A percentile compares a stretch with the other conserved stretches of the same genome.
Evolutionary conservation across 2,113 vertebrate species (phyloP).

Genomic region (Rallus limicola): DNA sequence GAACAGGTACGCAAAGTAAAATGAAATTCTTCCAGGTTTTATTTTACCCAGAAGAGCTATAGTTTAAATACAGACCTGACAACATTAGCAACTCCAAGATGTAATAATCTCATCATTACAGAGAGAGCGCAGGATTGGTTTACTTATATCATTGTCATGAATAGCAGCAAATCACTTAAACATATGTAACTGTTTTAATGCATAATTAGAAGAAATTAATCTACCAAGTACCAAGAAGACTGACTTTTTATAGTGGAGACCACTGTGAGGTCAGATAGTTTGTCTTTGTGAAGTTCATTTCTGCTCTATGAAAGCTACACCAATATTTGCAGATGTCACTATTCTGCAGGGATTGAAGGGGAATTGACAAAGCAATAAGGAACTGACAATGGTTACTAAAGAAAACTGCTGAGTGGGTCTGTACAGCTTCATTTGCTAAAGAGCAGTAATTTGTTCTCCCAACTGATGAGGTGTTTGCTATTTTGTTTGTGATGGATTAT

Average conservation of each 20-base stretch:
- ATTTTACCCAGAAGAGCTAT: neutral
- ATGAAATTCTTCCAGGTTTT: neutral
- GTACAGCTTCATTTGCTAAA: neutral
- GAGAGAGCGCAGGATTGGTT: neutral
- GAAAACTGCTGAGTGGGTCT: neutral
- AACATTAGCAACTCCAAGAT: neutral
- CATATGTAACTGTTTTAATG: neutral
- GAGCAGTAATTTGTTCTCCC: neutral
- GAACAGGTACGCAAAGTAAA: neutral
- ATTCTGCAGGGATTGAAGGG: neutral
- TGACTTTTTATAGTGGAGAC: neutral
- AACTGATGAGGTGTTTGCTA: neutral
- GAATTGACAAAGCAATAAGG: neutral
- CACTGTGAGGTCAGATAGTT: neutral
- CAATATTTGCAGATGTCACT: neutral
- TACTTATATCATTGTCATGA: neutral
- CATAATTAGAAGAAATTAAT: neutral
- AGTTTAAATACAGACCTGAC: neutral
- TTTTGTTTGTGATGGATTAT: conserved; percentile 6
- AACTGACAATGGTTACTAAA: neutral
- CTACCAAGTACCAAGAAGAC: neutral
- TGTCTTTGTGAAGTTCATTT: neutral
- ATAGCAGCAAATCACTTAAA: neutral
- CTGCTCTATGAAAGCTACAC: neutral
- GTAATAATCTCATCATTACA: neutral